Base-by-base conservation (phyloP, 2,113 vertebrate species). In the Thryonomys swinderianus region DNA sequence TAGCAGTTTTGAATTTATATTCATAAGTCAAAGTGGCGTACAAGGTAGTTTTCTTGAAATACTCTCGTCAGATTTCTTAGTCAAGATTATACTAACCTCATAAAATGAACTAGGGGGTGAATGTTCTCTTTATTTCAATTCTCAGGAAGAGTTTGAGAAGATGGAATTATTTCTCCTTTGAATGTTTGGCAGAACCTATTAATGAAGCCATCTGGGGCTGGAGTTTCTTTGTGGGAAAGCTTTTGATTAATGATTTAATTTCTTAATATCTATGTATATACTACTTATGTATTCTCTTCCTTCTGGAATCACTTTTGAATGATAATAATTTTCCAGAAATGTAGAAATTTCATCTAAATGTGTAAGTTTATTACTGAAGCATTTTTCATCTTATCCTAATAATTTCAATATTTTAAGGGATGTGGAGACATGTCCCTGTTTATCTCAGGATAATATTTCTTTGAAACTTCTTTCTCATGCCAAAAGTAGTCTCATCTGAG, bases 211-310 rank as follows among this genome's bases (percentile, higher is more conserved):
- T 91, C 67, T 89, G 62, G 84, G 93, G 88, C n/a, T 93, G 18
- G 34, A 55, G 37, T 94, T 84, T 62, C 59, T 82, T 91, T 95
- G 48, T 57, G 12, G 51, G 34, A 87, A 95, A 5, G 37, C 17
- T 92, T 95, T 92, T 94, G 84, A 95, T 91, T 86, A 96, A 95
- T 88, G 42, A 82, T 81, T 92, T 93, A 89, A 90, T 94, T 94
- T 97, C 18, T 80, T 93, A 87, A n/a, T 66, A 30, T 87, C 9
- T 90, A n/a, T 40, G 10, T 91, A 42, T 37, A 61, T 62, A 40
- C 11, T 89, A 55, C 67, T 93, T 82, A 94, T 16, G 5, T 85
- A 91, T 87, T 85, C 32, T 62, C 64, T 91, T 95, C 59, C 12
- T 80, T 80, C 51, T 86, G 30, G 7, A 90, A 42, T 93, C 40